These are phyloP conservation scores for Oryzias curvinotus DNA, from an alignment of 2,113 vertebrate species.

Conservation along the genomic window DNA sequence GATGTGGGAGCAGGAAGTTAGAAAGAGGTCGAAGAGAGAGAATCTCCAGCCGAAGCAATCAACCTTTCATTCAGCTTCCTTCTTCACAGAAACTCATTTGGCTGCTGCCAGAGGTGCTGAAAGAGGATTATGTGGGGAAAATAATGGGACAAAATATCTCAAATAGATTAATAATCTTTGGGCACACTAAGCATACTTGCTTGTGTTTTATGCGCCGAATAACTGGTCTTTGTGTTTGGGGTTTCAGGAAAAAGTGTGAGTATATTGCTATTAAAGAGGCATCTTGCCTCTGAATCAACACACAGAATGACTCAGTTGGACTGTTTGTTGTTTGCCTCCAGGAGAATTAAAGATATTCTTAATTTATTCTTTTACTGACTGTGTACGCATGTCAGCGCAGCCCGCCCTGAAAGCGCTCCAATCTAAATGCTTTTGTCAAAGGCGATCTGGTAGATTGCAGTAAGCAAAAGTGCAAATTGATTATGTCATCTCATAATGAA, in stretches of 20 bases:
- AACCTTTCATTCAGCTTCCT: conserved; percentile 72
- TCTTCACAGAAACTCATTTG: conserved; percentile 87
- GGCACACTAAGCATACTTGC: conserved; percentile 48
- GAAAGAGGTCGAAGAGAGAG: conserved; percentile 34
- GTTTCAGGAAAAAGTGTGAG: conserved; percentile 11
- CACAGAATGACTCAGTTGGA: conserved; percentile 81
- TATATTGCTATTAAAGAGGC: conserved; percentile 38
- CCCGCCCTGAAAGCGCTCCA: conserved; percentile 75
- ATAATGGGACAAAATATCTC: conserved; percentile 83
- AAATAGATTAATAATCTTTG: conserved; percentile 77
- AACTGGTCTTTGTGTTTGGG: conserved; percentile 15
- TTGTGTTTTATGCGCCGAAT: conserved; percentile 23
- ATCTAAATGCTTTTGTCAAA: conserved; percentile 84
- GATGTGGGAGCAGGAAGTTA: conserved; percentile 51
- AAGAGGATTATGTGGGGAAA: conserved; percentile 85
- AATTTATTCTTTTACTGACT: conserved; percentile 74
- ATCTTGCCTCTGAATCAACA: conserved; percentile 65
- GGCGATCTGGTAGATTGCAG: conserved; percentile 82
- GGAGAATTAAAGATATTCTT: conserved; percentile 81
- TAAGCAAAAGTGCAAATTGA: conserved; percentile 80
- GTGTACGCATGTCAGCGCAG: conserved; percentile 71
- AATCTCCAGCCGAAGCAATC: conserved; percentile 83
- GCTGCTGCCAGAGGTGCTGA: conserved; percentile 86
- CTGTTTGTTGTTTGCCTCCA: conserved; percentile 81
- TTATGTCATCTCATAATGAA: conserved; percentile 84